These are phyloP conservation scores for Hypocryptadius cinnamomeus DNA, from an alignment of 2,113 vertebrate species.

Conservation along the genomic window DNA sequence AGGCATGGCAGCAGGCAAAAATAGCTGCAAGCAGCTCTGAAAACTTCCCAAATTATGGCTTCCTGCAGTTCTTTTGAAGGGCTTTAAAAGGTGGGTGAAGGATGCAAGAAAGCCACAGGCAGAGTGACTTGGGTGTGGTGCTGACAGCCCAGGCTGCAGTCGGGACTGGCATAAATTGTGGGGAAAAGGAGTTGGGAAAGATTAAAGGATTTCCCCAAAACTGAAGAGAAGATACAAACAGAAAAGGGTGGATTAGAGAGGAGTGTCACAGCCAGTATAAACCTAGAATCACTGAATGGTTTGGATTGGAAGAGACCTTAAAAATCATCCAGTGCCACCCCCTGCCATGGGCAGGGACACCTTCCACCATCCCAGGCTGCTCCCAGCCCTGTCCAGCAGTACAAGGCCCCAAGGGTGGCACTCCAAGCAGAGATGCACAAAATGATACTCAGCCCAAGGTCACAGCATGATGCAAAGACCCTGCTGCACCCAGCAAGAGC, in stretches of 20 bases:
- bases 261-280: neutral
- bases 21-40: neutral
- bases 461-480: neutral
- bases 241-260: neutral
- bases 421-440: neutral
- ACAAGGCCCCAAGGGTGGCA: neutral
- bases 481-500: neutral
- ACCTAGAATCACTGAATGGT: neutral
- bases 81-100: neutral
- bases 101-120: neutral
- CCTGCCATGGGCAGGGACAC: neutral
- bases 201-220: neutral
- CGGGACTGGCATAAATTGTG: neutral
- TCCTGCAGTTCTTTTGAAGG: neutral
- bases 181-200: neutral
- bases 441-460: neutral
- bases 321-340: neutral
- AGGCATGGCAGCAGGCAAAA: neutral
- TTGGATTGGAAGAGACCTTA: neutral
- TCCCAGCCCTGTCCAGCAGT: neutral
- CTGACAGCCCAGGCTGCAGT: neutral
- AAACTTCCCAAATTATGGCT: neutral
- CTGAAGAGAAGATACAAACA: neutral
- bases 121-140: neutral
- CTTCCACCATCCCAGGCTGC: fast-evolving